Conservation (phyloP, 37 sponge, comb jelly and placozoan species). For the Oopsacas minuta region DNA sequence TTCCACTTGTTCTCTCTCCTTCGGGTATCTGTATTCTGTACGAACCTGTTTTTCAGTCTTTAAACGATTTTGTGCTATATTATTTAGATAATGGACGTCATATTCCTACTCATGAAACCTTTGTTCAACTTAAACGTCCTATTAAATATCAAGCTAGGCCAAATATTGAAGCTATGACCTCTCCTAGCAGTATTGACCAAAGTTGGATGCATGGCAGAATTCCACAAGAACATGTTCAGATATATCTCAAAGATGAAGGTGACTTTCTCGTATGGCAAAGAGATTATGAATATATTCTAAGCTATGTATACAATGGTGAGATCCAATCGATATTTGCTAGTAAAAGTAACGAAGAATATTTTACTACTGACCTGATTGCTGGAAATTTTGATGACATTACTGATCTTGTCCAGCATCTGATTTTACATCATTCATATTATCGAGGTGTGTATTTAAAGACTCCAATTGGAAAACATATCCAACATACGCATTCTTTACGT, state of each 20-base stretch:
- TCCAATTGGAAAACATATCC: background rate
- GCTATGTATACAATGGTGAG: background rate
- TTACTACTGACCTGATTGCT: background rate
- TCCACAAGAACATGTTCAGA: background rate
- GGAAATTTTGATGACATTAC: background rate
- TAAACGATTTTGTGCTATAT: background rate
- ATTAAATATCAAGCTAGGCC: background rate
- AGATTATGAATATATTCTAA: background rate
- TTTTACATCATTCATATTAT: slow-evolving; percentile 5
- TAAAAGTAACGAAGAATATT: background rate
- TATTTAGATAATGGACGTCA: background rate
- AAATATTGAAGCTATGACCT: background rate
- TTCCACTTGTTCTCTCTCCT: background rate
- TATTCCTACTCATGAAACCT: background rate
- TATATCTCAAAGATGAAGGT: background rate
- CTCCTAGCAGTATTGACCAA: background rate
- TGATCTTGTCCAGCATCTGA: background rate
- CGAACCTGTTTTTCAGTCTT: background rate
- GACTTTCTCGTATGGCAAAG: background rate
- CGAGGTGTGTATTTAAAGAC: background rate
- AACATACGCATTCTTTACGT: background rate
- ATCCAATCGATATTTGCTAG: background rate
- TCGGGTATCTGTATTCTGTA: background rate
- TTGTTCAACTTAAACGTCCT: background rate
- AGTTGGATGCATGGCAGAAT: background rate